Base-by-base conservation (phyloP, 2,888 invertebrate species). In the Lomographa bimaculata region DNA sequence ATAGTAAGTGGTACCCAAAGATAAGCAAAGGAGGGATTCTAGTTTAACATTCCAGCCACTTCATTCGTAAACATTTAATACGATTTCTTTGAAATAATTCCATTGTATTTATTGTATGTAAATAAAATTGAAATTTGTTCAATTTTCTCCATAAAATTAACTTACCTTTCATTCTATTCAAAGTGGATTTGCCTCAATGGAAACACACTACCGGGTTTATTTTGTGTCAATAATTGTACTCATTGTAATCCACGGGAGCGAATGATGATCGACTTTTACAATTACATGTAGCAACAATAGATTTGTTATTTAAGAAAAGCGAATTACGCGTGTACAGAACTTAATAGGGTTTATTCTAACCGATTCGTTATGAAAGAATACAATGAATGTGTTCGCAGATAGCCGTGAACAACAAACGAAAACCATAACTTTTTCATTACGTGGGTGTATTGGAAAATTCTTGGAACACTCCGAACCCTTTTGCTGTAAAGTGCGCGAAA, bases 401-500 rank as follows among this genome's bases (percentile, higher is more conserved):
- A 65, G 50, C 49, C 68, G 62, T 66, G 60, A 69, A 70, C 54
- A 64, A 54, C 48, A 48, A 54, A 57, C 43, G 49, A 59, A 50
- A 48, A 41, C 18, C 46, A 56, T 61, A 48, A 46, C 29, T 56
- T 70, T 71, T 64, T 66, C 59, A 64, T 65, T 55, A 40, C 49
- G 48, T 40, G 44, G 57, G 46, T 50, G 57, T n/a, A n/a, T 57
- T 66, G 40, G 45, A 28, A 41, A 59, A 61, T 84, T 80, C 83
- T 53, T 12, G 61, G 83, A 80, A 57, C 54, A 54, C 57, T 52
- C 44, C 53, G 66, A 80, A 68, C 76, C 81, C 75, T 76, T 84
- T 79, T 74, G 46, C 57, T 64, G 63, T 61, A 49, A 60, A 69
- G 58, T 61, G 61, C 61, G 67, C 68, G 62, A 66, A 74, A 61